phyloP scores from a whole-genome alignment of 2,797 vertebrate genomes.

The Bradypodion pumilum region DNA sequence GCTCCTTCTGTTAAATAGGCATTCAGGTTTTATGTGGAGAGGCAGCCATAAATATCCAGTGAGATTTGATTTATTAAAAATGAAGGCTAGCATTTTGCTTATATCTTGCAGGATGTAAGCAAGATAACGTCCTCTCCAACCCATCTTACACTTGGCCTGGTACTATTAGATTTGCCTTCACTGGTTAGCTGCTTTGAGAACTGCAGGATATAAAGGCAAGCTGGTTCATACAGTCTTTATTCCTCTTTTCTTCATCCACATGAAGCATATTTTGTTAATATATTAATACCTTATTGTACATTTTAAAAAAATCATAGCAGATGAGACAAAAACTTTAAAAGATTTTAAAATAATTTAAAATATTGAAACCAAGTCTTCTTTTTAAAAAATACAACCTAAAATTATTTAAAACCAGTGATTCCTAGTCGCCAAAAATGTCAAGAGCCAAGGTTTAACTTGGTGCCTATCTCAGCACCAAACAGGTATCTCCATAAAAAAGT shows the following conservation, averaged over 20 bases:
- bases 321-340: no score
- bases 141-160: constrained; percentile 1
- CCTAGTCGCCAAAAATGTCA: no score
- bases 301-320: no score
- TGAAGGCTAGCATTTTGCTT: not conserved
- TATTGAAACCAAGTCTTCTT: no score
- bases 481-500: no score
- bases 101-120: not conserved
- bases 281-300: no score
- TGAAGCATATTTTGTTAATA: not conserved
- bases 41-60: constrained; percentile 42
- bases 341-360: no score
- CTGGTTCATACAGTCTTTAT: not conserved
- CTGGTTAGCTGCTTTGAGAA: not conserved
- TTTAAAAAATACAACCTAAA: no score
- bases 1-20: constrained; percentile 39
- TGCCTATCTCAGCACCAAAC: no score
- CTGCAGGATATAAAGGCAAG: not conserved
- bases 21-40: constrained; percentile 40
- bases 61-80: not conserved
- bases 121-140: not conserved
- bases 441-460: no score
- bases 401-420: no score
- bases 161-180: not conserved
- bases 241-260: not conserved